A percentile compares a stretch with the other conserved stretches of the same genome.
phyloP scores from a whole-genome alignment of 2,113 vertebrate species.

The Potamarius usumacintae region DNA sequence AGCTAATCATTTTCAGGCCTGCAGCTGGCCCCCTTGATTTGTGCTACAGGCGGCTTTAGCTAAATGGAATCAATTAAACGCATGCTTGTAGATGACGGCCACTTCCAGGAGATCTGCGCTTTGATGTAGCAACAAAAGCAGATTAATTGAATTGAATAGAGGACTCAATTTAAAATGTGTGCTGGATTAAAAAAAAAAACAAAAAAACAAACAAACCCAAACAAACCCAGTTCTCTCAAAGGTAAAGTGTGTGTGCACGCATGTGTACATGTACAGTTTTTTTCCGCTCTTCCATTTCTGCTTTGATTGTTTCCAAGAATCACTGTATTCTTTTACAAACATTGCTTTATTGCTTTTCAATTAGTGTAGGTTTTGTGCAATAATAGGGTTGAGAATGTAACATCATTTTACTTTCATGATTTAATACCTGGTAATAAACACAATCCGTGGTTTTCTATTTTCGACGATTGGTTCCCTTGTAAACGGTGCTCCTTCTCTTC shows the following conservation, averaged over 20 bases:
- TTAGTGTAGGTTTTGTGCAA: not conserved
- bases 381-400: not conserved
- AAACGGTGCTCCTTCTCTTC: not conserved
- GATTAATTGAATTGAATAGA: conserved; percentile 65
- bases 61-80: conserved; percentile 74
- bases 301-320: not conserved
- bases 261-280: not conserved
- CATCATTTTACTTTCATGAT: not conserved
- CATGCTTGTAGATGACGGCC: conserved; percentile 61
- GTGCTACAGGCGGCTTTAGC: conserved; percentile 60
- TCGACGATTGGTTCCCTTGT: not conserved
- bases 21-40: conserved; percentile 59
- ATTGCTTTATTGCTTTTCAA: conserved; percentile 5
- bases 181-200: not conserved
- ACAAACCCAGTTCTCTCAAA: not conserved
- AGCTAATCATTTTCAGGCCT: conserved; percentile 65
- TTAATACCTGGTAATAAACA: not conserved
- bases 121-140: conserved; percentile 66
- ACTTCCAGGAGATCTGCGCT: conserved; percentile 65
- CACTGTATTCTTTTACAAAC: not conserved
- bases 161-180: conserved; percentile 42
- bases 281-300: not conserved
- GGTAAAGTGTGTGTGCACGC: not conserved
- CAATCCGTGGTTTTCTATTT: not conserved
- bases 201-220: too few species aligned